A percentile compares a stretch with the other conserved stretches of the same genome.
These are phyloP conservation scores for Mionectes macconnelli DNA, from an alignment of 2,113 vertebrate genomes.

Conservation along the genomic window DNA sequence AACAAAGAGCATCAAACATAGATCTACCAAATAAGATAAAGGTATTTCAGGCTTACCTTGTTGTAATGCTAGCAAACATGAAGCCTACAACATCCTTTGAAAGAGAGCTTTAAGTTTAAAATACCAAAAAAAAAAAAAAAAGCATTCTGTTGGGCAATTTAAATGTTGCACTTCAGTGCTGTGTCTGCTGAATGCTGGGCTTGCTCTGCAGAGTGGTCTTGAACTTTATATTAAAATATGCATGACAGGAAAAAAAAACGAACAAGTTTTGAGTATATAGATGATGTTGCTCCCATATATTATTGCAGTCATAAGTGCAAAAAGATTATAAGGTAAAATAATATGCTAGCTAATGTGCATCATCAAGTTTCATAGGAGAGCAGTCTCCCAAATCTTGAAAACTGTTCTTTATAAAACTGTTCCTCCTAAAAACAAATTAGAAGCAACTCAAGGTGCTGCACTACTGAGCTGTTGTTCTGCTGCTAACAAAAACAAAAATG, in stretches of 20 bases:
- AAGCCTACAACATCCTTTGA: conserved; percentile 51
- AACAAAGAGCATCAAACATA: conserved; percentile 74
- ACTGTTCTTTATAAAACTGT: neutral
- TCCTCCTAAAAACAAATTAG: neutral
- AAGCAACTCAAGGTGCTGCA: neutral
- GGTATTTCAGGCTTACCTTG: conserved; percentile 78
- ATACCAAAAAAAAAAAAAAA: neutral
- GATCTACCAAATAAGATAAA: conserved; percentile 77
- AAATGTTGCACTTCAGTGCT: neutral
- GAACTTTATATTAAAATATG: conserved; percentile 59
- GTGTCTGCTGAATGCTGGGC: conserved; percentile 19
- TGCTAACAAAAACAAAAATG: neutral
- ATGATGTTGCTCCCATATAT: neutral
- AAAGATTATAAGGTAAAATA: neutral
- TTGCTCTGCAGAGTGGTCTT: conserved; percentile 52
- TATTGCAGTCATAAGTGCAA: neutral
- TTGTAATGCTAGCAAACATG: conserved; percentile 68
- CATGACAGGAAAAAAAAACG: conserved; percentile 10
- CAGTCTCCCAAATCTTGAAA: neutral
- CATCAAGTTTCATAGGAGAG: neutral
- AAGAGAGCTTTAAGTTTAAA: conserved; percentile 63
- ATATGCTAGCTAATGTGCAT: neutral
- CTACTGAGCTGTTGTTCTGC: neutral
- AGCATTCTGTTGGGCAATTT: conserved; percentile 24
- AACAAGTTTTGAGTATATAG: conserved; percentile 40